phyloP scores from a whole-genome alignment of 2,888 invertebrate genomes.

The Itoplectis maculator region DNA sequence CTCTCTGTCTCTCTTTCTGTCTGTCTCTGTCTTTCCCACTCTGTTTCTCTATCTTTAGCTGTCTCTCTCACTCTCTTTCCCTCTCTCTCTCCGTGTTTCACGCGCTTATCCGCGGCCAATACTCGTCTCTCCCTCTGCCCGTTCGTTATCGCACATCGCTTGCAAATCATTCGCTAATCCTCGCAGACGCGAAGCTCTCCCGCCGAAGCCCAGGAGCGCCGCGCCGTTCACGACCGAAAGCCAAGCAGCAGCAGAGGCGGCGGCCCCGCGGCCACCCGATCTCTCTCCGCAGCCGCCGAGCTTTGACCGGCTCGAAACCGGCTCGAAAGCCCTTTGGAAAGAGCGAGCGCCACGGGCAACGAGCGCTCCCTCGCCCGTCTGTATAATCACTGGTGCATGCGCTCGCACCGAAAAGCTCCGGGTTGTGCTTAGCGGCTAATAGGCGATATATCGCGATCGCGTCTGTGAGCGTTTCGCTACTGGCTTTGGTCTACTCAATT shows the following conservation, averaged over 20 bases:
- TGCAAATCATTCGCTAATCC: slow-evolving; percentile 80
- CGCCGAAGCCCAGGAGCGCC: not conserved
- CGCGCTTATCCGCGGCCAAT: slow-evolving; percentile 46
- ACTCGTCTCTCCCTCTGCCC: slow-evolving; percentile 67
- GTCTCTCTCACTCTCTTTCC: slow-evolving; percentile 7
- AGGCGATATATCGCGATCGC: not conserved
- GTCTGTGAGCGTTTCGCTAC: too few relatives aligned
- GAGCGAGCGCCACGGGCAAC: not conserved
- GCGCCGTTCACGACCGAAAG: not conserved
- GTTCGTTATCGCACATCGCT: slow-evolving; percentile 79
- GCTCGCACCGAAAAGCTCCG: not conserved
- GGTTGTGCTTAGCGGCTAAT: not conserved
- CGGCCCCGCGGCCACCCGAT: too few relatives aligned
- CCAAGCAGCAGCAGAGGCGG: too few relatives aligned
- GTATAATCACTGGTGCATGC: not conserved
- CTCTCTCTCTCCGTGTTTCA: slow-evolving; percentile 10
- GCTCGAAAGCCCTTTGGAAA: not conserved
- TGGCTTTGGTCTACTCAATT: too few relatives aligned
- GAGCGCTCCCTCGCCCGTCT: too few relatives aligned
- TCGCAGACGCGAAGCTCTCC: slow-evolving; percentile 71
- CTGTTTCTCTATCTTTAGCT: slow-evolving; percentile 12
- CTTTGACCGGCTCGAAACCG: not conserved
- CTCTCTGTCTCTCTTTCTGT: slow-evolving; percentile 7
- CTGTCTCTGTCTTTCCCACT: not conserved
- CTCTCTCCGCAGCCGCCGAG: not conserved